Percentiles rank a stretch among this genome's conserved stretches.
Evolutionary conservation across 2,797 vertebrate genomes (phyloP).

Genomic region (Halcyon smyrnensis): DNA sequence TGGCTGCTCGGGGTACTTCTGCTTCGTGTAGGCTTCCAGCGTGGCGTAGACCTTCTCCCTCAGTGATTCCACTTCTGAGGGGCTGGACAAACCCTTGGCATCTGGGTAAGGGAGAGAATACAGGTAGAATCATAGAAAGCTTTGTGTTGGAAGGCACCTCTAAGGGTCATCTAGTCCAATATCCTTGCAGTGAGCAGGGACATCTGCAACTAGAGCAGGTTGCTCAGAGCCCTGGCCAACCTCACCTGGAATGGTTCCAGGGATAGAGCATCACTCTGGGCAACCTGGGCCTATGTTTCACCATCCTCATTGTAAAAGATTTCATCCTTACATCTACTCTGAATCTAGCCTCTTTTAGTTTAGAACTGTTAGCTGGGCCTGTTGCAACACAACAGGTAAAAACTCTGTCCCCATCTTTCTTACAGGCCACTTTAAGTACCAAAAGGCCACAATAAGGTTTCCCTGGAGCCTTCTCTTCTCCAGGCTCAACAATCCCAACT

Average conservation of each 20-base stretch:
- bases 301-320: background rate
- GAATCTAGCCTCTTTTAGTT: background rate
- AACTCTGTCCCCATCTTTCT: background rate
- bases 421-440: background rate
- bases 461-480: background rate
- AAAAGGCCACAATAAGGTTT: background rate
- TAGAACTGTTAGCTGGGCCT: background rate
- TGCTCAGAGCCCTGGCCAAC: background rate
- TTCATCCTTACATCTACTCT: background rate
- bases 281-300: background rate
- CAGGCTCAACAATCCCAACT: background rate
- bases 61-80: constrained; percentile 89
- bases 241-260: background rate
- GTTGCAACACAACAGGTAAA: background rate
- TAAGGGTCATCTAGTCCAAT: background rate
- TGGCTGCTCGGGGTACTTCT: constrained; percentile 94
- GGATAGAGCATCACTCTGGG: background rate
- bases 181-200: background rate
- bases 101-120: constrained; percentile 77
- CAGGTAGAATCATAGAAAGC: background rate
- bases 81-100: constrained; percentile 94
- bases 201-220: background rate
- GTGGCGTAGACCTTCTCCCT: constrained; percentile 96
- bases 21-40: constrained; percentile 94
- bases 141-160: background rate